phyloP scores from a whole-genome alignment of 1,140 invertebrate genomes.

The Proctacanthus coquilletti region DNA sequence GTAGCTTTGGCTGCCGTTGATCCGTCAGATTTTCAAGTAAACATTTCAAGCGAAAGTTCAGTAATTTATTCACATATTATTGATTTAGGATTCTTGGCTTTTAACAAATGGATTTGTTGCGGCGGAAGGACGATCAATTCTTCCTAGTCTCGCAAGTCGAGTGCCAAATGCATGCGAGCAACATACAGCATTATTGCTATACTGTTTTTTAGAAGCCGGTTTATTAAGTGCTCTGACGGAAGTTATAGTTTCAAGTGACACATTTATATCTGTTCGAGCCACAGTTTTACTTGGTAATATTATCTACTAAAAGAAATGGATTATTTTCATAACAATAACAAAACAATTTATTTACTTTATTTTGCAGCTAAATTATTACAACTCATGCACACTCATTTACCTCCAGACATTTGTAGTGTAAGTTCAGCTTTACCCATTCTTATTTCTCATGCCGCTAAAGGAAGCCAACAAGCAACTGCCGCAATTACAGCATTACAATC shows the following conservation, averaged over 20 bases:
- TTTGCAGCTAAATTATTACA: slow-evolving; percentile 60
- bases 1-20: slow-evolving; percentile 74
- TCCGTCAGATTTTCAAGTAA: slow-evolving; percentile 52
- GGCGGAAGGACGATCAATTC: slow-evolving; percentile 64
- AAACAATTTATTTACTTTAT: slow-evolving; percentile 8
- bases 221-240: slow-evolving; percentile 77
- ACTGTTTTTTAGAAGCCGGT: slow-evolving; percentile 73
- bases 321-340: too few species aligned
- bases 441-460: slow-evolving; percentile 58
- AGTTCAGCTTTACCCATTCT: slow-evolving; percentile 68
- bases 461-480: slow-evolving; percentile 58
- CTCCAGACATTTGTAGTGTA: slow-evolving; percentile 66
- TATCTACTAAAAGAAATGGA: slow-evolving; percentile 1
- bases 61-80: slow-evolving; percentile 3
- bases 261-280: slow-evolving; percentile 74
- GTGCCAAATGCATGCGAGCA: slow-evolving; percentile 84
- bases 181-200: slow-evolving; percentile 76
- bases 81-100: slow-evolving; percentile 59
- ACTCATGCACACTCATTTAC: slow-evolving; percentile 66
- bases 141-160: slow-evolving; percentile 64
- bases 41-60: too few species aligned
- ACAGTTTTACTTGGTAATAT: slow-evolving; percentile 71
- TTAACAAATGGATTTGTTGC: slow-evolving; percentile 85
- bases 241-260: slow-evolving; percentile 77
- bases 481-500: slow-evolving; percentile 63